Evolutionary conservation across 2,113 vertebrate genomes (phyloP), one percentile per base, ranked within the genome.

Genomic region (mouse (Mus musculus)): DNA sequence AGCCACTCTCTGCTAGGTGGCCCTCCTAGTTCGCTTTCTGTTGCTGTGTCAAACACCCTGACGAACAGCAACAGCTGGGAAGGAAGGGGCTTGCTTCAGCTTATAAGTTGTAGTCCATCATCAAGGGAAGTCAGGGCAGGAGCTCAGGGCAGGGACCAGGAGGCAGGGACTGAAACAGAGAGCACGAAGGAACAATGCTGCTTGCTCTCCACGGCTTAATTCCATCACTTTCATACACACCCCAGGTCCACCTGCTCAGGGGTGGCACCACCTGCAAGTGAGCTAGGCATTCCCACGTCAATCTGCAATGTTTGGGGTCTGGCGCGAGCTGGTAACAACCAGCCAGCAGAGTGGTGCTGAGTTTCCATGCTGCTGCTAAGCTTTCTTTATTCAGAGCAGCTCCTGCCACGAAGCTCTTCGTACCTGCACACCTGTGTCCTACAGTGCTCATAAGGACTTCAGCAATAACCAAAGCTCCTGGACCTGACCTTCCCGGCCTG

Each of bases 401-500:
- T 52, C 54, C 54, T 20, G 6, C 39, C 93, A 19, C 49, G 10
- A 54, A 42, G 26, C 59, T 2, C 72, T 92, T n/a, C 77, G 81
- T 67, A 52, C 54, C 54, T 76, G 80, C 46, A 17, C 7, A 20
- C 71, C 63, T 52, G 3, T 17, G 20, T 39, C 78, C 8, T 61
- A 17, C 61, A 33, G 49, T 36, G 28, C 22, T 2, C 2, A 28
- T 39, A 17, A 0, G 14, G 14, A 90, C 59, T 72, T 90, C 20
- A 90, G 80, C 52, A 77, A 87, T 65, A 80, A 78, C 76, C 93
- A 95, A 97, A 56, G 0, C 82, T 97, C 82, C 90, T 92, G 90
- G 88, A 11, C 89, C 49, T 30, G 33, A 96, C 94, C 96, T 98
- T 97, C 97, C 97, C 97, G 95, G 39, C 12, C 88, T 91, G 96